Base-by-base conservation (phyloP, 2,113 vertebrate species). In the Scomber scombrus region DNA sequence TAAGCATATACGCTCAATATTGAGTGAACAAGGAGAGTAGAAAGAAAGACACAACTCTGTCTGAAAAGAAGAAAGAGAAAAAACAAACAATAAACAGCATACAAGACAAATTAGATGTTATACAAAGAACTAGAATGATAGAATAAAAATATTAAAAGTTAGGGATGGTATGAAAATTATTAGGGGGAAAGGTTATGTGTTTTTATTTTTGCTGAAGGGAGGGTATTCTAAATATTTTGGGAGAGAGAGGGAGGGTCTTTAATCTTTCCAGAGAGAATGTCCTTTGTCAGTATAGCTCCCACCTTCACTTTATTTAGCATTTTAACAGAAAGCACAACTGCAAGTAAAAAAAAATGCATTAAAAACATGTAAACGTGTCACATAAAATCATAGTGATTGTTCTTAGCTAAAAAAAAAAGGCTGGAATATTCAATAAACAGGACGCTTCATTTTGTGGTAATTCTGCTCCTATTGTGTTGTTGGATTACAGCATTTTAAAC, bases 1-100 rank as follows among this genome's bases (percentile, higher is more conserved):
- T 65, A 66, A 78, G 40, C 65, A 56, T 79, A 6, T 51, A 54
- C 29, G 51, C 23, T 71, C 18, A 26, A 14, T 51, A 71, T 12
- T 63, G 52, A 54, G 52, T 40, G 40, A 0, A 23, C 14, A 60
- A 47, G n/a, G 54, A 47, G 14, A 15, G 55, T 15, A 21, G 4
- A 69, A 58, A 29, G 23, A 60, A 15, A 75, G 34, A 16, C 3
- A 57, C 2, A 56, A 34, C 11, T 14, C 13, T 40, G 50, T 67
- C 23, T 52, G 71, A 71, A 11, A 23, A 21, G 31, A 65, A 0
- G 9, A 40, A 11, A 40, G 8, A 21, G n/a, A 21, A 45, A n/a
- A 29, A 11, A 58, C 19, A 11, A 2, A 40, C 7, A 40, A 40
- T 40, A 40, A 40, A 40, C 34, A 40, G 34, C 34, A 40, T 40